These are phyloP conservation scores for Hemibagrus wyckioides DNA, from an alignment of 2,113 vertebrate species.

Conservation along the genomic window DNA sequence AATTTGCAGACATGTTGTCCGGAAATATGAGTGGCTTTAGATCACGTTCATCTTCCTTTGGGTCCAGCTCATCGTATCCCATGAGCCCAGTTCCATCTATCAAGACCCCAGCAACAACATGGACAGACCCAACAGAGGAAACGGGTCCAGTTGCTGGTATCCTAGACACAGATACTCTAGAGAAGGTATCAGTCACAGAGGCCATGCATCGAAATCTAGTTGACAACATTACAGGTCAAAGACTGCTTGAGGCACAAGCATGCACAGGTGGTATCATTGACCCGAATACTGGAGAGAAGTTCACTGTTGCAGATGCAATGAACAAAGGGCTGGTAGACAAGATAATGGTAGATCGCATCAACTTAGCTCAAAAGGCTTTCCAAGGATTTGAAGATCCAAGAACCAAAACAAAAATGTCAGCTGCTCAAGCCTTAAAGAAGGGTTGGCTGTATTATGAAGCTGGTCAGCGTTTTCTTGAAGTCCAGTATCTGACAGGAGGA, in stretches of 20 bases:
- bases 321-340: constrained; percentile 90
- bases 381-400: constrained; percentile 95
- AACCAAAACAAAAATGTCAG: constrained; percentile 97
- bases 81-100: constrained; percentile 78
- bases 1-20: constrained; percentile 96
- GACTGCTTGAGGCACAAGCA: constrained; percentile 92
- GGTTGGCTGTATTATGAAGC: constrained; percentile 98
- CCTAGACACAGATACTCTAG: constrained; percentile 93
- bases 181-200: constrained; percentile 94
- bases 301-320: constrained; percentile 81
- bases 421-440: constrained; percentile 95
- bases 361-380: constrained; percentile 93
- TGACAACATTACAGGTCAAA: constrained; percentile 94
- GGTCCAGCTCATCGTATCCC: constrained; percentile 87
- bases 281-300: constrained; percentile 85
- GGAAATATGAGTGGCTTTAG: constrained; percentile 87
- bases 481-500: constrained; percentile 95
- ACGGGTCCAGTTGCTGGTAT: constrained; percentile 92
- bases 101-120: constrained; percentile 77
- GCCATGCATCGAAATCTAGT: constrained; percentile 94
- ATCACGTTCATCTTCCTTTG: constrained; percentile 91
- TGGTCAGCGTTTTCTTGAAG: constrained; percentile 94
- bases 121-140: constrained; percentile 91
- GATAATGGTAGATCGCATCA: constrained; percentile 97
- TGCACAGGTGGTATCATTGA: constrained; percentile 96